phyloP scores from a whole-genome alignment of 2,888 invertebrate genomes.

The Arge pagana region DNA sequence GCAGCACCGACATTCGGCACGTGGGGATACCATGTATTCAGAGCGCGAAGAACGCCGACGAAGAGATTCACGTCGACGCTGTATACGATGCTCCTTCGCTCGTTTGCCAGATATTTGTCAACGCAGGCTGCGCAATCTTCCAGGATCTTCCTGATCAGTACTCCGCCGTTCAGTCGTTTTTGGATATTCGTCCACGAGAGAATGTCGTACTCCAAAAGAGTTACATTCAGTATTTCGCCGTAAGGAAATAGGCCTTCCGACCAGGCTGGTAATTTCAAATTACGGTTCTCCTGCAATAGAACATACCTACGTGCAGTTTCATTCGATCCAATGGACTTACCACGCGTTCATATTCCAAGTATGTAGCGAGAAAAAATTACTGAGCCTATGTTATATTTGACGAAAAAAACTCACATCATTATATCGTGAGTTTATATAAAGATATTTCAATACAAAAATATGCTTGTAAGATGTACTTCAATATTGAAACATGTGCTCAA shows the following conservation, averaged over 20 bases:
- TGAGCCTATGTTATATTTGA: too few relatives aligned
- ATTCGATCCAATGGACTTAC: background rate
- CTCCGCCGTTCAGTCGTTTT: constrained; percentile 5
- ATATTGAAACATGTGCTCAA: too few relatives aligned
- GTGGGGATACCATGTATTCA: constrained; percentile 45
- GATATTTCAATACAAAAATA: too few relatives aligned
- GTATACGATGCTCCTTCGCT: constrained; percentile 42
- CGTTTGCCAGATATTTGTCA: constrained; percentile 2
- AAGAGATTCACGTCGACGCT: constrained; percentile 48
- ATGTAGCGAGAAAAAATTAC: too few relatives aligned
- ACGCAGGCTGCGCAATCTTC: constrained; percentile 22
- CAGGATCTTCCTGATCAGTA: constrained; percentile 27
- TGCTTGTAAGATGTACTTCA: too few relatives aligned
- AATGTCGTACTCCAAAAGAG: background rate
- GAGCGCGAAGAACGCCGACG: constrained; percentile 42
- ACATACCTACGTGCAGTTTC: background rate
- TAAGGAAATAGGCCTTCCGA: background rate
- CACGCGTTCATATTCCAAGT: too few relatives aligned
- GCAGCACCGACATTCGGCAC: constrained; percentile 44
- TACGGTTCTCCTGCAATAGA: background rate
- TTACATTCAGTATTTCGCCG: constrained; percentile 1
- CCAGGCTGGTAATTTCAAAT: constrained; percentile 5
- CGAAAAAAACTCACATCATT: too few relatives aligned
- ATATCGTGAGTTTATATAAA: too few relatives aligned
- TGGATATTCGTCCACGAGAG: constrained; percentile 1